A percentile compares a stretch with the other conserved stretches of the same genome.
Evolutionary conservation across 1,140 invertebrate genomes (phyloP).

Genomic region (Carposina sasakii): DNA sequence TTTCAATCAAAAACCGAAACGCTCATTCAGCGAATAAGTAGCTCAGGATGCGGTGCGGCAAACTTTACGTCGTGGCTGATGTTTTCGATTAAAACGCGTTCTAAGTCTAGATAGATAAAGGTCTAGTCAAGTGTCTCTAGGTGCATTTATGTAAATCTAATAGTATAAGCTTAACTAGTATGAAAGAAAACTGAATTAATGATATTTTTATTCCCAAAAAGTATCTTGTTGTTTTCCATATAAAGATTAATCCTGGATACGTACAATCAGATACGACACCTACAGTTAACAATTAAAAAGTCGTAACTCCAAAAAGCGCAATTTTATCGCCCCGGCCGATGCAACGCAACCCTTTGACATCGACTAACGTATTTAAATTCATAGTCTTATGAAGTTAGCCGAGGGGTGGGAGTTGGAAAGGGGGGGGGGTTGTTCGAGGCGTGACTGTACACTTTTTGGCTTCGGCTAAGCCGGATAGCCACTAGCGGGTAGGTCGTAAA

Average conservation of each 20-base stretch:
- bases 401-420: slow-evolving; percentile 25
- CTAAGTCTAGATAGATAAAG: too few relatives aligned
- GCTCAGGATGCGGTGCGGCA: too few relatives aligned
- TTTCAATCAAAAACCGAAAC: too few relatives aligned
- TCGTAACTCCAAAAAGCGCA: slow-evolving; percentile 10
- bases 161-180: neutral
- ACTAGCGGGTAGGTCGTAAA: slow-evolving; percentile 31
- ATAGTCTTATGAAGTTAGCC: slow-evolving; percentile 70
- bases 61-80: too few relatives aligned
- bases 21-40: too few relatives aligned
- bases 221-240: neutral
- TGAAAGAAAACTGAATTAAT: neutral
- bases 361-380: slow-evolving; percentile 70
- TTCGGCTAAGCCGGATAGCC: slow-evolving; percentile 67
- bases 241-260: neutral
- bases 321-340: slow-evolving; percentile 41
- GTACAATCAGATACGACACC: neutral
- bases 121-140: too few relatives aligned
- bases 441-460: slow-evolving; percentile 71
- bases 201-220: neutral
- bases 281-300: neutral
- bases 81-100: too few relatives aligned
- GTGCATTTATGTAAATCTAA: neutral
- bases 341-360: slow-evolving; percentile 65
- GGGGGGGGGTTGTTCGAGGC: slow-evolving; percentile 34